phyloP scores from a whole-genome alignment of 2,888 invertebrate species.

The Nyleta sp. region DNA sequence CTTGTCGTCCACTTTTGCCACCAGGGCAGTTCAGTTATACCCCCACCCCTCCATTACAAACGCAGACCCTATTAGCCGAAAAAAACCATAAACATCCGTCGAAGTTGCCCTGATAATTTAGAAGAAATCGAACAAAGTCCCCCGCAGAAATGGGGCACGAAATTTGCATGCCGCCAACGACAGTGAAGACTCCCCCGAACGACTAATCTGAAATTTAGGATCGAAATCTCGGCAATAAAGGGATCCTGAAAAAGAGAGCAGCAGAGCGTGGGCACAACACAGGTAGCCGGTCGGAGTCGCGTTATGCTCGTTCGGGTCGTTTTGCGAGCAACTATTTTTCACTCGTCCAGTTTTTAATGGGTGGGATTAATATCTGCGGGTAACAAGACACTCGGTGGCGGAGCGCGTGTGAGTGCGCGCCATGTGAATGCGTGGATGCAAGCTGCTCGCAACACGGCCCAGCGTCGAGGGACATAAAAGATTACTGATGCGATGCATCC shows the following conservation, averaged over 20 bases:
- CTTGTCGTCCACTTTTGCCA: too few species aligned
- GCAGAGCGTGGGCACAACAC: slow-evolving; percentile 72
- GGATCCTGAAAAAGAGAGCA: slow-evolving; percentile 44
- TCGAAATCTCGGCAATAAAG: slow-evolving; percentile 40
- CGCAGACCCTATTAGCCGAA: too few species aligned
- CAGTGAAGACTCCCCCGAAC: neutral
- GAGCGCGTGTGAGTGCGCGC: slow-evolving; percentile 62
- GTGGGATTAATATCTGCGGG: slow-evolving; percentile 81
- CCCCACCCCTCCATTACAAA: too few species aligned
- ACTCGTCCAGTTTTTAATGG: slow-evolving; percentile 82
- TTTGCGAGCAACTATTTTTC: slow-evolving; percentile 79
- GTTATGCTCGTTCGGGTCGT: slow-evolving; percentile 67
- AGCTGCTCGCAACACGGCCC: slow-evolving; percentile 59
- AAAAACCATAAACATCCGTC: too few species aligned
- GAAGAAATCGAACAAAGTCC: too few species aligned
- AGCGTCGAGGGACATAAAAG: slow-evolving; percentile 76
- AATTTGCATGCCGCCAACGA: slow-evolving; percentile 17
- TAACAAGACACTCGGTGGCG: slow-evolving; percentile 79
- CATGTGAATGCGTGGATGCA: slow-evolving; percentile 66
- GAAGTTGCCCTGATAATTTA: too few species aligned
- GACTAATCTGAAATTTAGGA: slow-evolving; percentile 39
- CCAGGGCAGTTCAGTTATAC: too few species aligned
- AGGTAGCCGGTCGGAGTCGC: slow-evolving; percentile 73
- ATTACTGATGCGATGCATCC: slow-evolving; percentile 81
- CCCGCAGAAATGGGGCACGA: neutral